Base-by-base conservation (phyloP, 2,888 invertebrate genomes). In the Eudasyphora cyanicolor region DNA sequence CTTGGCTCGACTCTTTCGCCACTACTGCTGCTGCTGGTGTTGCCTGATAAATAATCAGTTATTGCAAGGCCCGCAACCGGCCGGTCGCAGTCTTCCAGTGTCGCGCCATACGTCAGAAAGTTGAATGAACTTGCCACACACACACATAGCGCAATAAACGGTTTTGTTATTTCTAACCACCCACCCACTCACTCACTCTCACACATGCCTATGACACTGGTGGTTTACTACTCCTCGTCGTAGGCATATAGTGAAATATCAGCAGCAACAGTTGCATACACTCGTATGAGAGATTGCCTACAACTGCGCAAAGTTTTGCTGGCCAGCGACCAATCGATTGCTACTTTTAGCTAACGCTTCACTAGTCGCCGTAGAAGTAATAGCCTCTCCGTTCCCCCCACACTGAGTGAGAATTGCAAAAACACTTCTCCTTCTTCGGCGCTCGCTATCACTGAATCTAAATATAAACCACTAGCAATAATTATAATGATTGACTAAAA, bases 21-120 rank as follows among this genome's bases (percentile, higher is more conserved):
- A 19, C 57, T 57, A 24, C 27, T 27, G 12, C 19, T 51, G 24
- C 14, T 10, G 24, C 54, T 21, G 24, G 10, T 27, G 14, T 24
- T 24, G 27, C 45, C 49, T 49, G 49, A 49, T 49, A 49, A 17
- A 12, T 17, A 49, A 49, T 49, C n/a, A 17, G 49, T 49, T 49
- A 19, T 27, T 4, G 57, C 51, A 1, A 19, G 51, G 3, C 19
- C 17, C 12, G 32, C 5, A n/a, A 6, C 32, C 12, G 38, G 38
- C 38, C 38, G 38, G 2, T 38, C 38, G 73, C 73, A 79, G n/a
- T n/a, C n/a, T n/a, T n/a, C n/a, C n/a, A n/a, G n/a, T 79, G 84
- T 84, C 79, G 81, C 81, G 81, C 81, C 84, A 84, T 84, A 84
- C 84, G 78, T 84, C 78, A 81, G 81, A 81, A 82, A 81, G 84